A percentile compares a stretch with the other conserved stretches of the same genome.
Conservation (phyloP, 2,888 invertebrate species). For the Encarsia formosa region DNA sequence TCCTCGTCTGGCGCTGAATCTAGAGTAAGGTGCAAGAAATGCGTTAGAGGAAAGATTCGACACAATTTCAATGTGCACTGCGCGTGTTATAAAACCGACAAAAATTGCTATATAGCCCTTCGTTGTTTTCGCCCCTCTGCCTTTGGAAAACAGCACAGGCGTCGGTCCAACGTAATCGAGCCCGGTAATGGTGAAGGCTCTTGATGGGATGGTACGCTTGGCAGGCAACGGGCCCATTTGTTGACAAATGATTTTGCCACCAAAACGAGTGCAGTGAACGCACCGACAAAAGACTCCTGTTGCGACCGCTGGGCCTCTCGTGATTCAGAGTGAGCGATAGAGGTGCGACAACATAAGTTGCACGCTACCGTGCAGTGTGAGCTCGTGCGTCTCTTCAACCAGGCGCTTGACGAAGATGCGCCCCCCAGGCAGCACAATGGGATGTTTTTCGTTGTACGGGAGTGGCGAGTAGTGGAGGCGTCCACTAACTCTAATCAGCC, state of each 20-base stretch:
- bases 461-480: not conserved
- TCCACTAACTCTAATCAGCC: not conserved
- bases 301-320: not conserved
- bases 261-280: not conserved
- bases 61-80: constrained; percentile 1
- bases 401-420: no score
- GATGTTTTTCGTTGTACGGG: no score
- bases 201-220: not conserved
- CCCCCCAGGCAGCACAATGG: no score
- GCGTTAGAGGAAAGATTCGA: not conserved
- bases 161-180: constrained; percentile 3
- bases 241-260: not conserved
- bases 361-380: not conserved
- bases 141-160: not conserved
- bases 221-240: constrained; percentile 1
- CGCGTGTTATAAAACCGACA: not conserved
- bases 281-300: not conserved
- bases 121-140: not conserved
- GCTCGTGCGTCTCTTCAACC: not conserved
- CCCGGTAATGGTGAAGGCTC: not conserved
- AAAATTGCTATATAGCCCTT: constrained; percentile 1
- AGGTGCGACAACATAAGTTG: not conserved
- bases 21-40: not conserved
- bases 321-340: not conserved
- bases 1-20: not conserved